Percentiles rank a stretch among this genome's conserved stretches.
phyloP scores from a whole-genome alignment of 2,797 vertebrate genomes.

The Cirrhinus mrigala region DNA sequence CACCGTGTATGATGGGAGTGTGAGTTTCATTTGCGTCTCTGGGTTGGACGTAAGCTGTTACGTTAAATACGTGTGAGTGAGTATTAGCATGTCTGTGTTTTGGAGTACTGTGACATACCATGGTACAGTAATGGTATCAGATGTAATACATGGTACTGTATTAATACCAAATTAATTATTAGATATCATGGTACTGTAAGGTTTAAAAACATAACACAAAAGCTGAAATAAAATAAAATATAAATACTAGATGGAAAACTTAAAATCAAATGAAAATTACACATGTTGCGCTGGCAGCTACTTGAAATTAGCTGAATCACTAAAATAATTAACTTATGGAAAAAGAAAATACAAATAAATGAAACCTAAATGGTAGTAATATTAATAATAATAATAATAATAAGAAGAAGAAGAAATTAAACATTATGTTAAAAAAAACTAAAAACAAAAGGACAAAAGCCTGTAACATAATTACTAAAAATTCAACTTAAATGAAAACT shows the following conservation, averaged over 20 bases:
- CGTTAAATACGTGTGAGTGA: constrained; percentile 8
- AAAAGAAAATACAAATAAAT: no score
- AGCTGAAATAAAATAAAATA: not conserved
- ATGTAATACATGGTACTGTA: not conserved
- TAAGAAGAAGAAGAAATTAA: no score
- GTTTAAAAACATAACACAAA: not conserved
- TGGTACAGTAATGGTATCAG: not conserved
- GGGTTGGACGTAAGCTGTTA: constrained; percentile 10
- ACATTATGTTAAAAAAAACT: no score
- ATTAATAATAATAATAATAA: not conserved
- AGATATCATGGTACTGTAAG: not conserved
- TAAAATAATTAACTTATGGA: no score
- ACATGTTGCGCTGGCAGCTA: no score
- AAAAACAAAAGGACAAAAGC: not conserved
- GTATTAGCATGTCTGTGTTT: constrained; percentile 20
- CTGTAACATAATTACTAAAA: not conserved
- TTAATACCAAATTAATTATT: not conserved
- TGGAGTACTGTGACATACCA: not conserved
- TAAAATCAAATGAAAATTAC: not conserved
- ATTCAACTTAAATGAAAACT: no score
- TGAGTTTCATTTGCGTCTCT: constrained; percentile 14
- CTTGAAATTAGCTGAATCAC: not conserved
- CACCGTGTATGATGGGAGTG: not conserved
- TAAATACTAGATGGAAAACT: not conserved
- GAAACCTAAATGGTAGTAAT: not conserved